Evolutionary conservation across 1,140 invertebrate genomes (phyloP).

Genomic region (Tetranychus urticae): DNA sequence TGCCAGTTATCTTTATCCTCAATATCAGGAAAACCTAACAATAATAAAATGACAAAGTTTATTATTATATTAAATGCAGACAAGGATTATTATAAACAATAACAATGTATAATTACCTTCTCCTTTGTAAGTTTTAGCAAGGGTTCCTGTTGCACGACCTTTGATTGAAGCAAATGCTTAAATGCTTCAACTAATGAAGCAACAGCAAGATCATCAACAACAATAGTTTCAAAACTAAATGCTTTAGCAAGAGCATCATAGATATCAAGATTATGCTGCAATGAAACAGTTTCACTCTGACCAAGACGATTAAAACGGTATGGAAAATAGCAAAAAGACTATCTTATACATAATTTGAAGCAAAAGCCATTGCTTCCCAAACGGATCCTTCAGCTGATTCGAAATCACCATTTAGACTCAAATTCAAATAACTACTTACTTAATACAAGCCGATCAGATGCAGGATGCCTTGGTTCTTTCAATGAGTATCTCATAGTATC

Average conservation of each 20-base stretch:
- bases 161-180: slow-evolving; percentile 34
- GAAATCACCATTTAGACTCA: slow-evolving; percentile 86
- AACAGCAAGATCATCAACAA: slow-evolving; percentile 90
- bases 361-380: slow-evolving; percentile 93
- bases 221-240: slow-evolving; percentile 69
- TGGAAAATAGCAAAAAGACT: slow-evolving; percentile 93
- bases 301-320: slow-evolving; percentile 65
- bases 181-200: slow-evolving; percentile 67
- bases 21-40: slow-evolving; percentile 26
- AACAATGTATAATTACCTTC: slow-evolving; percentile 28
- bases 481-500: slow-evolving; percentile 85
- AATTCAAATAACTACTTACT: no score
- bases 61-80: not conserved
- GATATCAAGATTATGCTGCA: slow-evolving; percentile 73
- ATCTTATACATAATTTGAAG: slow-evolving; percentile 78
- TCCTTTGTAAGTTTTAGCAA: slow-evolving; percentile 92
- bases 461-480: slow-evolving; percentile 51
- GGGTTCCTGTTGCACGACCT: slow-evolving; percentile 66
- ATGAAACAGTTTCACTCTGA: slow-evolving; percentile 74
- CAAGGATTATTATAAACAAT: not conserved
- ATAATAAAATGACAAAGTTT: not conserved
- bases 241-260: slow-evolving; percentile 67
- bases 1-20: slow-evolving; percentile 91
- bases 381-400: slow-evolving; percentile 94
- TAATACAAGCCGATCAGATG: slow-evolving; percentile 80